A percentile compares a stretch with the other conserved stretches of the same genome.
Evolutionary conservation across 1,140 invertebrate species (phyloP).

Genomic region (Neomicropteryx cornuta): DNA sequence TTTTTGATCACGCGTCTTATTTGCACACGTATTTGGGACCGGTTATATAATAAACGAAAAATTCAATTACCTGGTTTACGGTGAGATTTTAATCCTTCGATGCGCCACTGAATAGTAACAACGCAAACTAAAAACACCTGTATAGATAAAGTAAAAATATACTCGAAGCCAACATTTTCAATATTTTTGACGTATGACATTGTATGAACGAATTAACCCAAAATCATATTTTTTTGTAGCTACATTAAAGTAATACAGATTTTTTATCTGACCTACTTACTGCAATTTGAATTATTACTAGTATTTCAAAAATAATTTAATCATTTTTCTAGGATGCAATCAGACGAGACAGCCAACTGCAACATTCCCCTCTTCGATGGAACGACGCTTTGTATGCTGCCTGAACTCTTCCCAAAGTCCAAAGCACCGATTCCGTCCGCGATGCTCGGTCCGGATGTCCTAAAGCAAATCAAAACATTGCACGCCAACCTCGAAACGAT

Average conservation of each 20-base stretch:
- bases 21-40: too few relatives aligned
- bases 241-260: neutral
- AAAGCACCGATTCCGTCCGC: slow-evolving; percentile 37
- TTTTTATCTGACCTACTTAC: neutral
- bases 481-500: slow-evolving; percentile 46
- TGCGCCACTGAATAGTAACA: too few relatives aligned
- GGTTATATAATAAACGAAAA: too few relatives aligned
- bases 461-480: slow-evolving; percentile 41
- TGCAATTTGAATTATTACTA: neutral
- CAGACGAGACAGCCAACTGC: slow-evolving; percentile 44
- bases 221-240: neutral
- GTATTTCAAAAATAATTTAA: slow-evolving; percentile 8
- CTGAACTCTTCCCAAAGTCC: slow-evolving; percentile 43
- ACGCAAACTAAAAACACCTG: too few relatives aligned
- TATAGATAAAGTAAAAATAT: too few relatives aligned
- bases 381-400: slow-evolving; percentile 46
- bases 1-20: too few relatives aligned
- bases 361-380: slow-evolving; percentile 51
- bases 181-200: neutral
- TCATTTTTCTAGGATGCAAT: slow-evolving; percentile 25
- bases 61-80: too few relatives aligned
- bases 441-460: slow-evolving; percentile 36
- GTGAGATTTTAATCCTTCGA: too few relatives aligned
- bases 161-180: too few relatives aligned
- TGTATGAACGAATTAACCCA: slow-evolving; percentile 3